Base-by-base conservation (phyloP, 2,797 vertebrate species). In the Anguilla megastoma region DNA sequence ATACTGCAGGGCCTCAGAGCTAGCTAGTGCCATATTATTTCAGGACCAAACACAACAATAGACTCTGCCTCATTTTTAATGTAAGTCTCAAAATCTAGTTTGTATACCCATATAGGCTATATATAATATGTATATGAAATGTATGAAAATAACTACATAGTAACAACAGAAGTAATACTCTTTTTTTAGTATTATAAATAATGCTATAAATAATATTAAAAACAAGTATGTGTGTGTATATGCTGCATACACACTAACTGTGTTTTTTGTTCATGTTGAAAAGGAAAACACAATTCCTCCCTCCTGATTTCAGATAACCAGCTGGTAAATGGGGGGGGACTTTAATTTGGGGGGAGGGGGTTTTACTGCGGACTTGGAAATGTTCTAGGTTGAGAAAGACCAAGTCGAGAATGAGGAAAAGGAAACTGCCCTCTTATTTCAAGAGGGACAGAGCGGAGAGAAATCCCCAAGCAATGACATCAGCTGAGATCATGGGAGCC, bases 401-500 rank as follows among this genome's bases (percentile, higher is more conserved):
- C 33, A 36, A 52, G 21, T 16, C 27, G 41, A 76, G 36, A 48
- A 69, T 1, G 45, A 24, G 58, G 56, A 74, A 69, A 63, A 50
- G 21, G 48, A 30, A 86, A 69, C 21, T 3, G 45, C 36, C 8
- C 50, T 71, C 27, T 30, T 27, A 52, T 76, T 50, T 80, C 52
- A 12, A 21, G 12, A 30, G 36, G 30, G 9, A 45, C 7, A 8
- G 69, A 18, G 45, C 24, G 14, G 54, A 14, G 87, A 58, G 52
- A 66, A 27, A 74, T 30, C 84, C 52, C 27, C 52, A 52, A 18
- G 33, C 21, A 52, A 90, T 91, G 84, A 41, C 84, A 66, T 86
- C 30, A 30, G 27, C 71, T 87, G 91, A 93, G 90, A 91, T 94
- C 90, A 92, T 92, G 88, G 87, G 90, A 92, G 86, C 88, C 33